Conservation (phyloP, 92 coral and sea anemone genomes). For the Heliopora coerulea region DNA sequence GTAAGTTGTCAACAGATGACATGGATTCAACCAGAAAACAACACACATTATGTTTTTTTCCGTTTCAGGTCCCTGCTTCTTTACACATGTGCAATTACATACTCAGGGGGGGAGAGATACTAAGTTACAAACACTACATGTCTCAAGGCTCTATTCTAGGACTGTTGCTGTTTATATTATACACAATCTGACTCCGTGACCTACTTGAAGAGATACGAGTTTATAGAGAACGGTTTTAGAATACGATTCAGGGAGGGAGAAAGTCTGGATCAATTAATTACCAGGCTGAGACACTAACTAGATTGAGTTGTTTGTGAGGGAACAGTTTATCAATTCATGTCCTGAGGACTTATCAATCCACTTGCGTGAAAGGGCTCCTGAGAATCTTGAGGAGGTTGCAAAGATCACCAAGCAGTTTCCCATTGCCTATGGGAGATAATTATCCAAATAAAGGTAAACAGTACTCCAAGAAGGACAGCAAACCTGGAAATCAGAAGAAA, state of each 20-base stretch:
- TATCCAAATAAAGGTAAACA: neutral
- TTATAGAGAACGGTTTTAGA: slow-evolving; percentile 47
- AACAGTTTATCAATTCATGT: slow-evolving; percentile 53
- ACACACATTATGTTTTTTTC: too few species aligned
- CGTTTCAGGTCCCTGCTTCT: too few species aligned
- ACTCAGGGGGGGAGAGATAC: too few species aligned
- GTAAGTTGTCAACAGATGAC: too few species aligned
- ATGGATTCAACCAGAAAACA: too few species aligned
- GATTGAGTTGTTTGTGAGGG: slow-evolving; percentile 49
- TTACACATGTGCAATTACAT: too few species aligned
- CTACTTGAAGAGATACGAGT: slow-evolving; percentile 21
- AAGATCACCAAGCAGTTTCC: slow-evolving; percentile 40
- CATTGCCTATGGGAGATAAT: slow-evolving; percentile 1
- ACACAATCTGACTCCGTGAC: too few species aligned
- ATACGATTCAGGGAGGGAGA: slow-evolving; percentile 18
- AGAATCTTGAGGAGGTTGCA: slow-evolving; percentile 17
- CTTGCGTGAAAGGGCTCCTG: slow-evolving; percentile 44
- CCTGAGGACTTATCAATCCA: slow-evolving; percentile 49
- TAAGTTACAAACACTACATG: too few species aligned
- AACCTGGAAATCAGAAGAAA: neutral
- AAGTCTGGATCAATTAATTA: slow-evolving; percentile 38
- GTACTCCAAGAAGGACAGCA: neutral
- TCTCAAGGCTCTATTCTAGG: too few species aligned
- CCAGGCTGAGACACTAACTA: too few species aligned
- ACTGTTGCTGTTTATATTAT: too few species aligned